Conservation (phyloP, 2,888 invertebrate genomes). For the Meliscaeva auricollis region DNA sequence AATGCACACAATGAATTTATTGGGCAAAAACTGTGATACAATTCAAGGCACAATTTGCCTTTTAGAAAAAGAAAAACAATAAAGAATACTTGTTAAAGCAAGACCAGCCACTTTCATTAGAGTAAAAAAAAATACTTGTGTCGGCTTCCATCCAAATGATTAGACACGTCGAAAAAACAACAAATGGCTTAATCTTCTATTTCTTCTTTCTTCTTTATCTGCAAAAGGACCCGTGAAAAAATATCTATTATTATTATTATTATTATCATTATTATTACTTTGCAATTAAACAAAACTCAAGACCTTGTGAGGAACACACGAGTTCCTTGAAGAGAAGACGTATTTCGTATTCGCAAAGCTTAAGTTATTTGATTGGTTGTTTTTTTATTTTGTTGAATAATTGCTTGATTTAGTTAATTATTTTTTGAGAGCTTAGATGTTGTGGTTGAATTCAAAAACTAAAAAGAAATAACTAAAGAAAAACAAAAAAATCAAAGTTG, state of each 20-base stretch:
- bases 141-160: conserved; percentile 39
- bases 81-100: conserved; percentile 2
- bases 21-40: conserved; percentile 40
- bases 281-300: conserved; percentile 1
- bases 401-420: conserved; percentile 50
- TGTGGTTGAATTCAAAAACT: conserved; percentile 49
- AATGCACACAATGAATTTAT: conserved; percentile 64
- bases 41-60: conserved; percentile 23
- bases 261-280: background rate
- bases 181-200: conserved; percentile 5
- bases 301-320: conserved; percentile 3
- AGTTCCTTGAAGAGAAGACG: no score
- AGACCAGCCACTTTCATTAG: conserved; percentile 13
- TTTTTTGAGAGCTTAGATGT: conserved; percentile 65
- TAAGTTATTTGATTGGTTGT: conserved; percentile 18
- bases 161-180: conserved; percentile 20
- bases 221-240: conserved; percentile 6
- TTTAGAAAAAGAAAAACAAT: background rate
- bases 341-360: background rate
- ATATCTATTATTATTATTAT: conserved; percentile 16
- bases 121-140: conserved; percentile 15
- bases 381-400: no score
- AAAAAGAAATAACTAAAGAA: conserved; percentile 47
- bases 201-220: conserved; percentile 39
- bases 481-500: conserved; percentile 55